Percentiles rank a stretch among this genome's conserved stretches.
Conservation (phyloP, 2,113 vertebrate species). For the Catharus fuscescens region DNA sequence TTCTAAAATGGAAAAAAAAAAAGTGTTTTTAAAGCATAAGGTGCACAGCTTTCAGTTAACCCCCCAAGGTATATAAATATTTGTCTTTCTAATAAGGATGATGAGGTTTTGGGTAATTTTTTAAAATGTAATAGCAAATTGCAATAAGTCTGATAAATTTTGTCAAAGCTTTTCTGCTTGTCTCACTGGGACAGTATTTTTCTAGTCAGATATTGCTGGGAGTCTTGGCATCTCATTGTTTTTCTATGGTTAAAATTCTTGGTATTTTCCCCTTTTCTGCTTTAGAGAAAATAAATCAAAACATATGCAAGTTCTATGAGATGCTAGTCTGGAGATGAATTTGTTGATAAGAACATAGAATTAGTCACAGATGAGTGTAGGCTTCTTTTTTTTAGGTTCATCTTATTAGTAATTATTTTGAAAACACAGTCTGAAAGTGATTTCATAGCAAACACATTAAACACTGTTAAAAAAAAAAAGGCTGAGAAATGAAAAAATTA, state of each 20-base stretch:
- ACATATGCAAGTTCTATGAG: neutral
- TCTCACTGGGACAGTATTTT: neutral
- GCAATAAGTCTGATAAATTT: neutral
- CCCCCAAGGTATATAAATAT: neutral
- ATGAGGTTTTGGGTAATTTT: neutral
- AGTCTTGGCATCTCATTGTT: neutral
- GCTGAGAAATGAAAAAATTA: neutral
- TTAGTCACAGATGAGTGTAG: neutral
- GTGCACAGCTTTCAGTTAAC: neutral
- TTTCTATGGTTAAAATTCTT: neutral
- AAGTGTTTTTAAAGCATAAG: neutral
- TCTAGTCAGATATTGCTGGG: neutral
- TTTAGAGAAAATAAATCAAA: neutral
- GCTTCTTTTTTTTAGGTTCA: neutral
- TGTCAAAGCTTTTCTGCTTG: neutral
- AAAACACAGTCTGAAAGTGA: neutral
- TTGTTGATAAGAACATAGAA: neutral
- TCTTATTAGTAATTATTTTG: neutral
- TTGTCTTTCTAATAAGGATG: neutral
- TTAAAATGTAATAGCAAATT: neutral
- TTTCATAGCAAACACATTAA: neutral
- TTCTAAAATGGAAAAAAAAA: neutral
- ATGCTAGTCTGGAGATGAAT: neutral
- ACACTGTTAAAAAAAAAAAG: neutral
- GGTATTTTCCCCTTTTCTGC: neutral